phyloP scores from a whole-genome alignment of 2,888 invertebrate genomes.

The Eristalis intricaria region DNA sequence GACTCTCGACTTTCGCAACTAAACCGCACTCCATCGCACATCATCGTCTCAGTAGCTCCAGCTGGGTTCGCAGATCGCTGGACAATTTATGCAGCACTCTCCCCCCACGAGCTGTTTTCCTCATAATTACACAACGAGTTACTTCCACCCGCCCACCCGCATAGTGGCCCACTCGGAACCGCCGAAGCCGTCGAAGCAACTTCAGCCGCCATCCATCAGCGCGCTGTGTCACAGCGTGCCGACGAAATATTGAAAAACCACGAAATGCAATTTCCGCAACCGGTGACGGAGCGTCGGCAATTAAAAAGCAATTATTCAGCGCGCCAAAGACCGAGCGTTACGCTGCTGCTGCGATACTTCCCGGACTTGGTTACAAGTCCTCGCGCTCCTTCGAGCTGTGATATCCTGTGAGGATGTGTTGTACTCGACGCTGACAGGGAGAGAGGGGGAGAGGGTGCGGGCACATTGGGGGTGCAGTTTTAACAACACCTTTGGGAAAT shows the following conservation, averaged over 20 bases:
- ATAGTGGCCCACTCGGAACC: not conserved
- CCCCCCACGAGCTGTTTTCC: constrained; percentile 39
- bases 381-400: not conserved
- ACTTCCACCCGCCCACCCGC: not conserved
- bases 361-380: constrained; percentile 2
- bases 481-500: constrained; percentile 65
- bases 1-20: constrained; percentile 53
- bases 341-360: constrained; percentile 25
- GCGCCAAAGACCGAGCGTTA: constrained; percentile 13
- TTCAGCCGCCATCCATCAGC: constrained; percentile 57
- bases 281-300: constrained; percentile 64
- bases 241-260: constrained; percentile 70
- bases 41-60: constrained; percentile 29
- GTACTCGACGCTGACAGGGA: not conserved
- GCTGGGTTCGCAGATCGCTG: constrained; percentile 49
- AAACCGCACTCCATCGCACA: constrained; percentile 63
- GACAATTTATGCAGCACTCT: constrained; percentile 47
- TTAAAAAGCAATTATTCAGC: constrained; percentile 71
- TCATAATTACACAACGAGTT: constrained; percentile 54
- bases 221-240: constrained; percentile 24
- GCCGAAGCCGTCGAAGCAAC: constrained; percentile 18
- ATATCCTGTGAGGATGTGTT: constrained; percentile 31
- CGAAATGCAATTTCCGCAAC: constrained; percentile 70
- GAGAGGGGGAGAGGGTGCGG: not conserved
- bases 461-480: constrained; percentile 32